Base-by-base conservation (phyloP, 2,888 invertebrate species). In the Acrobeloides nanus region DNA sequence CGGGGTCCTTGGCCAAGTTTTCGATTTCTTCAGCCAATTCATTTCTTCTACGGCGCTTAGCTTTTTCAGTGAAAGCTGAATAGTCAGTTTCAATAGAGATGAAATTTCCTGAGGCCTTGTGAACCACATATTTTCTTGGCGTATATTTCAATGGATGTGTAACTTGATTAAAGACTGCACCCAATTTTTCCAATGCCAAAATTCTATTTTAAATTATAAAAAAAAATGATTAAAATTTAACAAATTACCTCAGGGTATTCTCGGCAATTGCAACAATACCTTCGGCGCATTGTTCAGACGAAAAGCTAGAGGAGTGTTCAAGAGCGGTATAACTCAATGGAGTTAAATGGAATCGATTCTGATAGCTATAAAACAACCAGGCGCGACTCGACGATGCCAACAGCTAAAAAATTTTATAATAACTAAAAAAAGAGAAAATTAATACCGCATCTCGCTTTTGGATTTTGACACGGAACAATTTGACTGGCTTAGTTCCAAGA, bases 181-280 rank as follows among this genome's bases (percentile, higher is more conserved):
- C 97, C 1, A 97, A 78, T 75, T 99, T 99, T 75, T 97, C 97
- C 45, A 99, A 78, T 0, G 95, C 93, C 75, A 97, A 82, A 81
- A 97, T 99, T 62, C 80, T 78, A 42, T 15, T 42, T 40, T 29
- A 6, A 31, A 5, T 5, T 3, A n/a, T 24, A 18, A 50, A 21
- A 39, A 2, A 39, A 21, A 17, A 20, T 17, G 4, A 17, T 12
- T 12, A 4, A 7, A 26, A 40, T 25, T 15, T 26, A 17, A 8
- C 3, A 20, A 47, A 53, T 39, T 48, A 78, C 72, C 93, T 81
- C 42, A 97, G 79, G 0, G 95, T 95, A 73, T 97, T 97, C 1
- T 90, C 88, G 0, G 93, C 90, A 74, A 99, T 97, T 0, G 97
- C 97, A 0, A 97, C 97, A 62, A 97, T 90, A 60, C 97, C 97